Evolutionary conservation across 2,113 vertebrate species (phyloP), one percentile per base, ranked within the genome.

Genomic region (Cephalopterus ornatus): DNA sequence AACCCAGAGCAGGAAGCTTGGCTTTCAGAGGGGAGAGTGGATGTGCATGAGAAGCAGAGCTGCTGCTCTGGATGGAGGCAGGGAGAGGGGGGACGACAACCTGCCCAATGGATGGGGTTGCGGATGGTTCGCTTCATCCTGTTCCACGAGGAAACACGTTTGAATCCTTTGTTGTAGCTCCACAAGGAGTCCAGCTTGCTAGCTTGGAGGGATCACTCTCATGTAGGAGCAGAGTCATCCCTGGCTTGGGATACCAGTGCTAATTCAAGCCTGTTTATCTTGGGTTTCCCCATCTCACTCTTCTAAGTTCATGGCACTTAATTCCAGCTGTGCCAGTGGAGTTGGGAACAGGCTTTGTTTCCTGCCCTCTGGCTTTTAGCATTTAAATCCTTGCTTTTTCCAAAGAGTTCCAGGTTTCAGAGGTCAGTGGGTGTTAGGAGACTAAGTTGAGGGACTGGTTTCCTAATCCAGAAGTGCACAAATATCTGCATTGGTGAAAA

Each of bases 121-220:
- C 0, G 0, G 59, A 42, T 3, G 17, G n/a, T 78, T 97, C 0
- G 0, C 73, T 96, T 96, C 73, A 95, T 95, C 93, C 86, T 16
- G 73, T 92, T 95, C 95, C 93, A 95, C 92, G 73, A 97, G 89
- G 94, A 95, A 96, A 82, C 86, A 75, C 0, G 2, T 75, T 44
- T 28, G 70, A 75, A 41, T 75, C 58, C 80, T 95, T 95, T 95
- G 86, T 87, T 93, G 84, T 56, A 95, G 71, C 84, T 94, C 86
- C 9, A 5, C 61, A 14, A 85, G 76, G 47, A 32, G 73, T 35
- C 73, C 47, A 5, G 63, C 47, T 86, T 20, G 1, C 32, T 4
- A 26, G 73, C 86, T 81, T 19, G 22, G 0, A 4, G 23, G 63
- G 27, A 39, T 65, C 75, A 26, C 71, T 74, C 68, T 92, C 3